Evolutionary conservation across 2,888 invertebrate species (phyloP), one percentile per base, ranked within the genome.

Genomic region (Pseudococcus jackbeardsleyi): DNA sequence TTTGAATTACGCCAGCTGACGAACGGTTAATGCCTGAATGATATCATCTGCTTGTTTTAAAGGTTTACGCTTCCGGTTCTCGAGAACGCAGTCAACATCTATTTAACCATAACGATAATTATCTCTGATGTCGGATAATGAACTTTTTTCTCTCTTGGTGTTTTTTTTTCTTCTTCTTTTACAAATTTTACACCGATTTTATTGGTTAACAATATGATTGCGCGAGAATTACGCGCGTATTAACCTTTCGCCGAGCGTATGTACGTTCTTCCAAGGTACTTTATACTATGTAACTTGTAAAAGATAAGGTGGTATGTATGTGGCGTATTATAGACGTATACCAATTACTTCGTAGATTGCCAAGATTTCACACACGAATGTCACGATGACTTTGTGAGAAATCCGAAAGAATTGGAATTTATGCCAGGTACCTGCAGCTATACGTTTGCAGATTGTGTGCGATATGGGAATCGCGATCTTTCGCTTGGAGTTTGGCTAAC

Each of bases 91-190:
- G 46, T 46, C 42, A 59, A 22, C 39, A 59, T 54, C 59, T 85
- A 85, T 85, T 85, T 85, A 85, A 85, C 59, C 85, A 64, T 85
- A 85, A 85, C 85, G 85, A 85, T 59, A 64, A 85, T 85, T 59
- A 85, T 85, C 39, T 39, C 39, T 39, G 19, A n/a, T 19, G 19
- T 50, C 85, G 85, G 85, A 85, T 85, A 85, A 85, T 64, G 85
- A 85, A 85, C 85, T 64, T 85, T 85, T 85, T 85, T 85, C 22
- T 64, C 15, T 42, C 42, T 22, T 17, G 26, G 26, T 42, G 1
- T 9, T 42, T 42, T 42, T 42, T 42, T n/a, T n/a, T n/a, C n/a
- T n/a, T n/a, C n/a, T n/a, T 42, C 11, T 22, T 33, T 11, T n/a
- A 8, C 7, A 19, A 64, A 64, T 64, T 64, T 64, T 64, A 64